phyloP scores from a whole-genome alignment of 2,113 vertebrate genomes.

The Lates calcarifer region DNA sequence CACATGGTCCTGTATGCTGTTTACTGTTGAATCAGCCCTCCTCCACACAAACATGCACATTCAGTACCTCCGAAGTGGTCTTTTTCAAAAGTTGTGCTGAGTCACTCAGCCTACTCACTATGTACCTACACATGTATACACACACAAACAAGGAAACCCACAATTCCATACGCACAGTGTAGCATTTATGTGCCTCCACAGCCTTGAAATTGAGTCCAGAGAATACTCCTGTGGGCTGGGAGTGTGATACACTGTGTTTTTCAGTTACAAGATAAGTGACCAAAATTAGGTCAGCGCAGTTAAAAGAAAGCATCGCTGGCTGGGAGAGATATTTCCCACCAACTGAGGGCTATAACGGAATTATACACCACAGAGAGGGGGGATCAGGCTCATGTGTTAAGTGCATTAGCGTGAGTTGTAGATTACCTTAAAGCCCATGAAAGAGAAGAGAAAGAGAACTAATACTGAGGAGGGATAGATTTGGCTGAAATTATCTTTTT shows the following conservation, averaged over 20 bases:
- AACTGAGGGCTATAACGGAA: slow-evolving; percentile 57
- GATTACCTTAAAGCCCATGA: slow-evolving; percentile 68
- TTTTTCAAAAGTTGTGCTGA: slow-evolving; percentile 59
- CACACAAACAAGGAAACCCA: slow-evolving; percentile 30
- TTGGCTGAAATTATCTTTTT: slow-evolving; percentile 6
- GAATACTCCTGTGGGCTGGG: slow-evolving; percentile 40
- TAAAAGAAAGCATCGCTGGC: slow-evolving; percentile 68
- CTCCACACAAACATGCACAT: slow-evolving; percentile 57
- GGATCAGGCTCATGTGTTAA: slow-evolving; percentile 72
- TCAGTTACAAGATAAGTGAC: slow-evolving; percentile 73
- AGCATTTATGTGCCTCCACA: slow-evolving; percentile 53
- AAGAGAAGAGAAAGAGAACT: slow-evolving; percentile 47
- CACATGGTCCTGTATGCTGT: slow-evolving; percentile 32
- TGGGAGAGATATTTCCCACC: slow-evolving; percentile 71
- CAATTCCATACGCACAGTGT: slow-evolving; percentile 17
- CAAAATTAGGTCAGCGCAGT: slow-evolving; percentile 73
- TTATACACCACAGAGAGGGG: slow-evolving; percentile 67
- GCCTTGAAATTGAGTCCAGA: slow-evolving; percentile 46
- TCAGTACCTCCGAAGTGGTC: slow-evolving; percentile 24
- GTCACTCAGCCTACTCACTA: slow-evolving; percentile 67
- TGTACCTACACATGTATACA: slow-evolving; percentile 58
- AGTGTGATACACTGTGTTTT: slow-evolving; percentile 60
- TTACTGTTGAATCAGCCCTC: slow-evolving; percentile 59
- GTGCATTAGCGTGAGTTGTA: slow-evolving; percentile 63
- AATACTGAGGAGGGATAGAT: slow-evolving; percentile 19